These are phyloP conservation scores for Philopedon plagiatum DNA, from an alignment of 2,888 invertebrate species.

Conservation along the genomic window DNA sequence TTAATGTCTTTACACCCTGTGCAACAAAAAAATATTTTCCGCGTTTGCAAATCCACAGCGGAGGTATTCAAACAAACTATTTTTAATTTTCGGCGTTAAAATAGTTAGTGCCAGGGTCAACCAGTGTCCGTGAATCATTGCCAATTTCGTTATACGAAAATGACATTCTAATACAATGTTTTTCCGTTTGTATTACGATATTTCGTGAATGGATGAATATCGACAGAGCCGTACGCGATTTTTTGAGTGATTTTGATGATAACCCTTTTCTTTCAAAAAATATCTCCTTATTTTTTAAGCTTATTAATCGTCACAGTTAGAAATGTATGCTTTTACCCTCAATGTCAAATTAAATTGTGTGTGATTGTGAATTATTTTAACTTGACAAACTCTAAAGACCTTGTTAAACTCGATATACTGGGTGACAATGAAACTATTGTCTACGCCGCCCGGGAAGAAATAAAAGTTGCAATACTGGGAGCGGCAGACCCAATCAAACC, in stretches of 20 bases:
- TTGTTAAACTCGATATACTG: too few species aligned
- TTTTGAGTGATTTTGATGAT: not conserved
- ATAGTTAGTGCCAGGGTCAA: constrained; percentile 38
- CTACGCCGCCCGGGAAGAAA: too few species aligned
- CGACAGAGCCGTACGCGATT: constrained; percentile 6
- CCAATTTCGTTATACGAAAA: constrained; percentile 33
- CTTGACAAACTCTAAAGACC: too few species aligned
- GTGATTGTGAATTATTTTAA: too few species aligned
- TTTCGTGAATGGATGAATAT: constrained; percentile 21
- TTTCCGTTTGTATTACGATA: constrained; percentile 25
- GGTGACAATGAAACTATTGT: too few species aligned
- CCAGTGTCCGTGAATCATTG: constrained; percentile 41
- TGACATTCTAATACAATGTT: constrained; percentile 23
- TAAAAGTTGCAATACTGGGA: too few species aligned
- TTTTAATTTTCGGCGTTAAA: constrained; percentile 34
- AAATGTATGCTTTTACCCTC: too few species aligned
- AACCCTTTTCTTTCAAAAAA: too few species aligned
- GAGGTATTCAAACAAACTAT: constrained; percentile 9
- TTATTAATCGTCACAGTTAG: too few species aligned
- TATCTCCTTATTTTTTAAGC: too few species aligned
- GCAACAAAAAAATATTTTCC: constrained; percentile 18
- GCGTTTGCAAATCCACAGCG: not conserved
- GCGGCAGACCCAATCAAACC: too few species aligned
- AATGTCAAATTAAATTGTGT: too few species aligned
- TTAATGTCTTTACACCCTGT: not conserved